Evolutionary conservation across 2,888 invertebrate species (phyloP).

Genomic region (Drosophila monieri): DNA sequence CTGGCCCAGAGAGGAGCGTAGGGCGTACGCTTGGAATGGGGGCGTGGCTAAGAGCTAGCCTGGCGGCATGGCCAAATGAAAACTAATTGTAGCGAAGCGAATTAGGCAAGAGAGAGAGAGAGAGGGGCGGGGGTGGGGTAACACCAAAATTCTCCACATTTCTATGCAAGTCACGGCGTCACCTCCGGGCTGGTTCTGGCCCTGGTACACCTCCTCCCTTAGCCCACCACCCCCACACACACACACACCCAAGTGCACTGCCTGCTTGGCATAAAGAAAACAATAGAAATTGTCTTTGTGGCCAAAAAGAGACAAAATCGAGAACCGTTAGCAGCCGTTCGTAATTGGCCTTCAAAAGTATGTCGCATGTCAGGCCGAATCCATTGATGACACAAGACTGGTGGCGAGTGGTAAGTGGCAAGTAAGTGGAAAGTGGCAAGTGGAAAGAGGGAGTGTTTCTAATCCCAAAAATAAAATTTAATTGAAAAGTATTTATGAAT

Average conservation of each 20-base stretch:
- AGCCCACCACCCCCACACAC: background rate
- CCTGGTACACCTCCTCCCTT: constrained; percentile 1
- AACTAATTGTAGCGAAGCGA: constrained; percentile 78
- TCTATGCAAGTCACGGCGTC: constrained; percentile 73
- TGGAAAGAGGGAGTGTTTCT: constrained; percentile 2
- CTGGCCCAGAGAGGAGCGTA: constrained; percentile 20
- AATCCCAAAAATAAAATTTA: constrained; percentile 13
- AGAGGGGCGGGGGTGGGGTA: constrained; percentile 27
- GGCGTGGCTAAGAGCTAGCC: constrained; percentile 10
- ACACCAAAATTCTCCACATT: constrained; percentile 53
- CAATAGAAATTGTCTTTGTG: constrained; percentile 30
- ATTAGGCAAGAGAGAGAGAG: constrained; percentile 63
- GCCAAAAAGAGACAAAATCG: constrained; percentile 18
- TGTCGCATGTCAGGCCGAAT: constrained; percentile 59
- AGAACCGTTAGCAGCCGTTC: constrained; percentile 71
- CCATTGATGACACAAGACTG: constrained; percentile 17
- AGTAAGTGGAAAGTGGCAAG: background rate
- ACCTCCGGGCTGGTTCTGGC: constrained; percentile 40
- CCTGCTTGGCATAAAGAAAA: constrained; percentile 60
- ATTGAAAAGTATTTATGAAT: constrained; percentile 31
- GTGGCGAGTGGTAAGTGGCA: background rate
- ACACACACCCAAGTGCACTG: constrained; percentile 33
- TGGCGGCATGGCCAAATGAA: constrained; percentile 68
- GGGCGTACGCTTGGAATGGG: background rate
- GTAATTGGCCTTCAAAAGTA: constrained; percentile 77